These are phyloP conservation scores for Cephus cinctus DNA, from an alignment of 1,140 invertebrate genomes.

Conservation along the genomic window DNA sequence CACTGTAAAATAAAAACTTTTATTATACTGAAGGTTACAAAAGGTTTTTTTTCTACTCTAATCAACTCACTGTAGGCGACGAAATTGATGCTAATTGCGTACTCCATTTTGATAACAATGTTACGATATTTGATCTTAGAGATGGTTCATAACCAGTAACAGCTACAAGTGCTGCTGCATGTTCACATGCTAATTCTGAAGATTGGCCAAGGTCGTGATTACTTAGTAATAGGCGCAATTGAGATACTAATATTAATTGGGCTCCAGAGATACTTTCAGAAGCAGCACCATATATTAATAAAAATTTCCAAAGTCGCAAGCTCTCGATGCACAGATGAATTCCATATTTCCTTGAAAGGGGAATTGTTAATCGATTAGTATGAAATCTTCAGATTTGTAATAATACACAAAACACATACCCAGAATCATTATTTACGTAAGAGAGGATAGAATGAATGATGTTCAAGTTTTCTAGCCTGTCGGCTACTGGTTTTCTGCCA, in stretches of 20 bases:
- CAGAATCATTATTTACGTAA: constrained; percentile 36
- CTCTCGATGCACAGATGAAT: constrained; percentile 43
- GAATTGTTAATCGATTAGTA: no score
- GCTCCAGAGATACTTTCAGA: constrained; percentile 36
- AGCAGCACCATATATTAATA: constrained; percentile 35
- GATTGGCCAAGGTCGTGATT: constrained; percentile 38
- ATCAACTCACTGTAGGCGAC: constrained; percentile 35
- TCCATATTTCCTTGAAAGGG: constrained; percentile 24
- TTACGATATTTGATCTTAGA: constrained; percentile 28
- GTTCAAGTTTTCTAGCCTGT: constrained; percentile 35
- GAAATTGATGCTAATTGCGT: constrained; percentile 36
- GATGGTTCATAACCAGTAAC: constrained; percentile 27
- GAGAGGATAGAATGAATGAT: constrained; percentile 40
- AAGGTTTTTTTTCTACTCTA: constrained; percentile 8
- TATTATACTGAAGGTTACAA: background rate
- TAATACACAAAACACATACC: constrained; percentile 21
- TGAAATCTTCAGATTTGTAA: constrained; percentile 10
- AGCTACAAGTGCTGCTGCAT: constrained; percentile 40
- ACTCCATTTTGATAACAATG: constrained; percentile 45
- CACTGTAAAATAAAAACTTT: constrained; percentile 32
- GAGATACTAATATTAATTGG: constrained; percentile 32
- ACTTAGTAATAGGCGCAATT: constrained; percentile 37
- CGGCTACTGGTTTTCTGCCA: constrained; percentile 34
- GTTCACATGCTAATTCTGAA: constrained; percentile 42
- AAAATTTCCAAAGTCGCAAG: constrained; percentile 42